Percentiles rank a stretch among this genome's conserved stretches.
Conservation (phyloP, 1,140 invertebrate genomes). For the Drosophila pruinosa region DNA sequence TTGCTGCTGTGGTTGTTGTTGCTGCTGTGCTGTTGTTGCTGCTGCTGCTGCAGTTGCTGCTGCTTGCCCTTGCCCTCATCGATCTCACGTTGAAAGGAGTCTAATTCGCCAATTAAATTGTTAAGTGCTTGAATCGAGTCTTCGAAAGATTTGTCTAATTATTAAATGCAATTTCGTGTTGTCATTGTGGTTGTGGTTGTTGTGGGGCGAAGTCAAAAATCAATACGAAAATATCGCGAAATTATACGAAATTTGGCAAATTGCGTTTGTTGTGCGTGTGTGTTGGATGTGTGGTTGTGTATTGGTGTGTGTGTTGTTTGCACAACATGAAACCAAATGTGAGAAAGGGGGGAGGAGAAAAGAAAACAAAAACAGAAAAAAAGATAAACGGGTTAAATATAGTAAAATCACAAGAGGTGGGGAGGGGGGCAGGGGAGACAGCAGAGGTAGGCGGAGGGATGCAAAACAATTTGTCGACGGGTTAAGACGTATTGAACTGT, state of each 20-base stretch:
- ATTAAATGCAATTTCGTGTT: conserved; percentile 50
- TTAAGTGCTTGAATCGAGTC: conserved; percentile 83
- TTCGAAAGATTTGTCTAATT: conserved; percentile 82
- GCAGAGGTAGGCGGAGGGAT: no score
- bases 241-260: conserved; percentile 13
- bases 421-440: background rate
- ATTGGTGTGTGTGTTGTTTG: conserved; percentile 27
- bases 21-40: conserved; percentile 33
- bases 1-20: background rate
- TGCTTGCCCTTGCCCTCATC: conserved; percentile 80
- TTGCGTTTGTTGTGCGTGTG: conserved; percentile 6
- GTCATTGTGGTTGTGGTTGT: conserved; percentile 37
- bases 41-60: conserved; percentile 43
- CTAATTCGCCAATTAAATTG: conserved; percentile 83
- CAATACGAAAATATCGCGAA: conserved; percentile 21
- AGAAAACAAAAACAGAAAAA: conserved; percentile 50
- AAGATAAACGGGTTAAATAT: conserved; percentile 51
- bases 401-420: conserved; percentile 5
- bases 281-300: conserved; percentile 25
- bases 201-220: conserved; percentile 31
- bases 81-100: conserved; percentile 83
- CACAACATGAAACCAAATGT: conserved; percentile 47
- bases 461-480: conserved; percentile 21
- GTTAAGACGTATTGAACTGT: background rate
- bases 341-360: conserved; percentile 41